Evolutionary conservation across 2,797 vertebrate species (phyloP).

Genomic region (Margarornis squamiger): DNA sequence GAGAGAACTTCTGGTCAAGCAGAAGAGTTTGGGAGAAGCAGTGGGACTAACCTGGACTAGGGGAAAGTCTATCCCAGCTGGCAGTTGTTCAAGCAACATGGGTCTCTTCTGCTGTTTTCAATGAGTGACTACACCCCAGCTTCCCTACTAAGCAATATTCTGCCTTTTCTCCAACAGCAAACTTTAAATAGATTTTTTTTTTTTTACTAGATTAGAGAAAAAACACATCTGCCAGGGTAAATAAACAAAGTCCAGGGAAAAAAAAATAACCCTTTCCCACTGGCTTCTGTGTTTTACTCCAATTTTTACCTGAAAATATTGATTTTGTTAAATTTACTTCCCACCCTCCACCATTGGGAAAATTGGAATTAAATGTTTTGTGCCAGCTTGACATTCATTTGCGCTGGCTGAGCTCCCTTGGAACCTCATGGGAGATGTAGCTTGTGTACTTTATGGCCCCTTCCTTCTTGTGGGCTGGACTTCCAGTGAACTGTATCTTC

Average conservation of each 20-base stretch:
- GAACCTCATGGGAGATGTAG: background rate
- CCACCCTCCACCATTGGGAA: background rate
- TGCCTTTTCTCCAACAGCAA: background rate
- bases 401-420: background rate
- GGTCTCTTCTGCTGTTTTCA: background rate
- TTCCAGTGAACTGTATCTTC: background rate
- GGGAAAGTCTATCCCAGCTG: background rate
- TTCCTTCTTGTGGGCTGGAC: background rate
- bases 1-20: background rate
- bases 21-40: background rate
- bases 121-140: background rate
- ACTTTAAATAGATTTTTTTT: background rate
- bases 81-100: background rate
- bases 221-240: background rate
- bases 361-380: constrained; percentile 18
- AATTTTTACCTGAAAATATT: background rate
- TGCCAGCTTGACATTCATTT: background rate
- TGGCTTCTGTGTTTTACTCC: background rate
- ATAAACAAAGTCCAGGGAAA: background rate
- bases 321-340: background rate
- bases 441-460: background rate
- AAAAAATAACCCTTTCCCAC: background rate
- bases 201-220: constrained; percentile 22
- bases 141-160: background rate
- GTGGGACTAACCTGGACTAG: background rate